A percentile compares a stretch with the other conserved stretches of the same genome.
These are phyloP conservation scores for Kryptolebias ocellatus DNA, from an alignment of 2,797 vertebrate genomes.

Conservation along the genomic window DNA sequence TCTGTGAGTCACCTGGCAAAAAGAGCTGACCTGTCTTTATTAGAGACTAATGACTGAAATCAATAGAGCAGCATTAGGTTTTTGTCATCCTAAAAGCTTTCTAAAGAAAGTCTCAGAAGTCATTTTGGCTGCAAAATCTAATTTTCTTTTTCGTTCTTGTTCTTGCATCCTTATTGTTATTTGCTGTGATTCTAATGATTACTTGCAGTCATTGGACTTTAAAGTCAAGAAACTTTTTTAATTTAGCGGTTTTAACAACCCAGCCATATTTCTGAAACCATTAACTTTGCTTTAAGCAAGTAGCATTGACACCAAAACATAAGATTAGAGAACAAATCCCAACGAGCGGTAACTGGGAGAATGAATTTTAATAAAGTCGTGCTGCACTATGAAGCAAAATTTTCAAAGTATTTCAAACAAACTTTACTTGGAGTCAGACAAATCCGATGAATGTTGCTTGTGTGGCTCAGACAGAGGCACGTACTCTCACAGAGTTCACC, in stretches of 20 bases:
- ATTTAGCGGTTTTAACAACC: constrained; percentile 15
- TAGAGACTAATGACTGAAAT: too few species aligned
- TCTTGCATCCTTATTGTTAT: constrained; percentile 18
- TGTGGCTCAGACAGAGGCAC: constrained; percentile 12
- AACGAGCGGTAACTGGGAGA: constrained; percentile 14
- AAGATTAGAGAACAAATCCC: constrained; percentile 8
- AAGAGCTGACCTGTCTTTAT: neutral
- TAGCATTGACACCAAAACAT: constrained; percentile 12
- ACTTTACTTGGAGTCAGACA: constrained; percentile 14
- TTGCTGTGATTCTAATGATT: constrained; percentile 17
- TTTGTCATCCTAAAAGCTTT: constrained; percentile 23
- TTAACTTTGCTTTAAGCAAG: constrained; percentile 2
- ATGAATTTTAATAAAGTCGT: constrained; percentile 1
- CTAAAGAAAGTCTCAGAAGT: neutral
- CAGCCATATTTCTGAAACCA: constrained; percentile 9
- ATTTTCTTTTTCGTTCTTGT: constrained; percentile 1
- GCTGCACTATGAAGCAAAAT: constrained; percentile 8
- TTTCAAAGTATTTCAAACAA: neutral
- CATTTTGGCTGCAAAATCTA: too few species aligned
- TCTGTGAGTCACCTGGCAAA: constrained; percentile 2
- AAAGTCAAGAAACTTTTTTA: constrained; percentile 1
- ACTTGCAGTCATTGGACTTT: constrained; percentile 15
- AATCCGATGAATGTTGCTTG: constrained; percentile 8
- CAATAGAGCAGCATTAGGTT: neutral
- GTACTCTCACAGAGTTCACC: constrained; percentile 16